Base-by-base conservation (phyloP, 2,888 invertebrate genomes). In the Escarpia spicata region DNA sequence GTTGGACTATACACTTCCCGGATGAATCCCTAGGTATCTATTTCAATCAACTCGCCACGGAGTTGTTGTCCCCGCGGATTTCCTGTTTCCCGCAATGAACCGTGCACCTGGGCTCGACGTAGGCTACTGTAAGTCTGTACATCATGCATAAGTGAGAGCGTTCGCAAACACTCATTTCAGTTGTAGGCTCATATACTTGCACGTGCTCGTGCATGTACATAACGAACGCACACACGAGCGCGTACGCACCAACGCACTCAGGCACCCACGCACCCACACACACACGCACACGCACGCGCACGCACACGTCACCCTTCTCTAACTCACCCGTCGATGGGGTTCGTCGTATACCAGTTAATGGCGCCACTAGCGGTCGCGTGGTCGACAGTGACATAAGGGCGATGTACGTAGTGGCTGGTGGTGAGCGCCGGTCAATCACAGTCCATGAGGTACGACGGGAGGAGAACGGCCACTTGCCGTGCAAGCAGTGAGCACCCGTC, bases 321-420 rank as follows among this genome's bases (percentile, higher is more conserved):
- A 75, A 26, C 75, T 75, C 75, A 75, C 75, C 75, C 75, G 75
- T 75, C 75, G 75, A 75, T n/a, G 75, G 75, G 75, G 75, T 75
- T 75, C 75, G 75, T 75, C 75, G 75, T 75, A 75, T 26, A 26
- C 75, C 75, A 26, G 26, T 75, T 1, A 75, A 26, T 75, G 75
- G 75, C 75, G 75, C 75, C 75, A 75, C 75, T 6, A 75, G 75
- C 2, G 75, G 75, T 26, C 75, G 75, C 19, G 75, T 26, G 26
- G 19, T 75, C 75, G 75, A 75, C 75, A 75, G 75, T 75, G n/a
- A 75, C 75, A 75, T 75, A 26, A 2, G 75, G 19, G 26, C 75
- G 75, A 6, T 75, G 37, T 37, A 37, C 37, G 52, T 52, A 9
- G 60, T 75, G 75, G 19, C 75, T n/a, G 75, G 75, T 26, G n/a